Conservation (phyloP, 2,113 vertebrate species). For the Columbina picui region DNA sequence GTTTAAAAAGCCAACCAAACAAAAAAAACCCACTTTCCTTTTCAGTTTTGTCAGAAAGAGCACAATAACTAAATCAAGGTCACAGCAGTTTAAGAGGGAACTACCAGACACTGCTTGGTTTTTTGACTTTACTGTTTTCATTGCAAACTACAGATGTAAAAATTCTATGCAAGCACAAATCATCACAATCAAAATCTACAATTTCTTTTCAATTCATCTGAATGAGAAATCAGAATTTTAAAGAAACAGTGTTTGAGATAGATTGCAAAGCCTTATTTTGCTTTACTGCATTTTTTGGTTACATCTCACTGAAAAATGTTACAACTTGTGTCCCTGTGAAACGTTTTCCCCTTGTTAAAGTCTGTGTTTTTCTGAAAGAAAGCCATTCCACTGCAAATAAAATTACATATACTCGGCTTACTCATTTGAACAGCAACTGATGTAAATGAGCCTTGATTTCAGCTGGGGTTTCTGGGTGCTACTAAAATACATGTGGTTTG, state of each 20-base stretch:
- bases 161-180: background rate
- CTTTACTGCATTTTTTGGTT: background rate
- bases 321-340: background rate
- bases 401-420: background rate
- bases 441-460: background rate
- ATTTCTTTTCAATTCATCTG: background rate
- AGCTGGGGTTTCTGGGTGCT: background rate
- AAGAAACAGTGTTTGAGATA: background rate
- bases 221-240: background rate
- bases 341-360: background rate
- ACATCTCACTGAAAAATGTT: background rate
- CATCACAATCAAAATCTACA: background rate
- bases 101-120: accelerated
- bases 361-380: background rate
- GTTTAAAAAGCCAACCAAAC: background rate
- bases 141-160: background rate
- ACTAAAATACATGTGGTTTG: background rate
- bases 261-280: background rate
- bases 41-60: background rate
- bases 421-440: background rate
- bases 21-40: background rate
- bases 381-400: background rate
- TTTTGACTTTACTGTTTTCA: background rate
- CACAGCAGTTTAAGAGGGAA: background rate
- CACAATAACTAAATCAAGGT: background rate